Evolutionary conservation across 2,888 invertebrate genomes (phyloP), one percentile per base, ranked within the genome.

Genomic region (Heliconius aoede): DNA sequence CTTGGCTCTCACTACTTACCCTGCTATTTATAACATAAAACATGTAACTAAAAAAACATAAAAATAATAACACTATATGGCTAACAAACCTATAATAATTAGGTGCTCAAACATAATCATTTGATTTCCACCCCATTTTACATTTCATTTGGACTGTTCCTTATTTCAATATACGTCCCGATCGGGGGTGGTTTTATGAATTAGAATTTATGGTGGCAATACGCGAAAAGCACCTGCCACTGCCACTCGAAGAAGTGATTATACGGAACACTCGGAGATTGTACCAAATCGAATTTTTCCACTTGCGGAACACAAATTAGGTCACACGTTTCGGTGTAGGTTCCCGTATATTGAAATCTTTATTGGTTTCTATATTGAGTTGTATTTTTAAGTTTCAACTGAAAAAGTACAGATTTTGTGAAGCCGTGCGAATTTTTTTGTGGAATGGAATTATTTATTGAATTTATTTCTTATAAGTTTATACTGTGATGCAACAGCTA

Each of bases 181-280:
- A 86, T 85, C 84, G 85, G 86, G 87, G 88, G 87, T 84, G 84
- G 85, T 86, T 86, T 89, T 88, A 90, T 88, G 86, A 88, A 88
- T 86, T 87, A 80, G 84, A 89, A 90, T 90, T 90, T 90, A 90
- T 89, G 85, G 85, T 81, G 78, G 83, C 87, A 88, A 89, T 88
- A 87, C 86, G 83, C 83, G 81, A 80, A 85, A 83, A 82, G 85
- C 90, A 91, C 89, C 91, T 91, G 91, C 84, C 83, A 80, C 84
- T 79, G 91, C 84, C 83, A 80, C 84, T 79, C 68, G 79, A 80
- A 74, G 79, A 51, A 79, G 69, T 74, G 74, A 74, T 79, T 72
- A 76, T 76, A 76, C 75, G 65, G 73, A 76, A 76, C 72, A 76
- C 69, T 60, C 64, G 69, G 67, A 78, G 76, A 76, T 72, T 74